Percentiles rank a stretch among this genome's conserved stretches.
phyloP scores from a whole-genome alignment of 2,888 invertebrate species.

The Apoda limacodes region DNA sequence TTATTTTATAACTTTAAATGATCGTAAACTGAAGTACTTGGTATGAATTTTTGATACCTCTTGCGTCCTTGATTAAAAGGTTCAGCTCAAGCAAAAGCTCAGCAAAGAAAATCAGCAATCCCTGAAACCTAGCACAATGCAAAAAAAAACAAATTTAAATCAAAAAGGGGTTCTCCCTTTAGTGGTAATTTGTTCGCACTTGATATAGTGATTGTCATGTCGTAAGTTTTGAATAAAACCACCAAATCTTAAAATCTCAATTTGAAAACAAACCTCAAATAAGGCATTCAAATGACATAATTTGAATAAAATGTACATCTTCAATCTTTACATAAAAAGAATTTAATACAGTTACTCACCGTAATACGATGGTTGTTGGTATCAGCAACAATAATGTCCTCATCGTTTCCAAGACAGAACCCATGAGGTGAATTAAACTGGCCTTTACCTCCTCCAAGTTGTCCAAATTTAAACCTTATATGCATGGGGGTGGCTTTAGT shows the following conservation, averaged over 20 bases:
- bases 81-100: no score
- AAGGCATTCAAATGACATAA: not conserved
- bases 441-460: conserved; percentile 90
- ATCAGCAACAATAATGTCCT: conserved; percentile 96
- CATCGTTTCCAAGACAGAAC: conserved; percentile 94
- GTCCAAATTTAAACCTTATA: conserved; percentile 93
- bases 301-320: not conserved
- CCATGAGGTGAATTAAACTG: conserved; percentile 98
- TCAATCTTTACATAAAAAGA: conserved; percentile 1
- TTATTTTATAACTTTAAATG: no score
- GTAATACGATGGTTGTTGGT: conserved; percentile 97
- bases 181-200: no score
- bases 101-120: no score
- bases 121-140: no score
- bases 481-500: conserved; percentile 88
- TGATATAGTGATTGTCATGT: no score
- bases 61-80: no score
- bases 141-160: no score
- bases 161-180: no score
- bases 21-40: no score
- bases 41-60: no score
- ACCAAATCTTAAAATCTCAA: not conserved
- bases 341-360: conserved; percentile 43
- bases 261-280: not conserved
- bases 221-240: no score